Base-by-base conservation (phyloP, 2,113 vertebrate genomes). In the Tragelaphus strepsiceros region DNA sequence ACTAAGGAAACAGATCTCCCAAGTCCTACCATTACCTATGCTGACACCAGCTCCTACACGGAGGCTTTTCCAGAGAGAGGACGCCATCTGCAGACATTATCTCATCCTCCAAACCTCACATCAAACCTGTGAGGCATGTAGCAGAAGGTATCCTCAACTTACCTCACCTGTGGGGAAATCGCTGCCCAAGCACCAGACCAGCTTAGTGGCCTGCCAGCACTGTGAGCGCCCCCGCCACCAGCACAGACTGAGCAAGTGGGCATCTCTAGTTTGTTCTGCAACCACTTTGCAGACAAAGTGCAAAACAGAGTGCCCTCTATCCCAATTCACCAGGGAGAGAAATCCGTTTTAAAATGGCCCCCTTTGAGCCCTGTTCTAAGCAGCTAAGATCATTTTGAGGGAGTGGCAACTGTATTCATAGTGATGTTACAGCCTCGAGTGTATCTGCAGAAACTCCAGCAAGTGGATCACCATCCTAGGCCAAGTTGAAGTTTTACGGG, bases 81-180 rank as follows among this genome's bases (percentile, higher is more conserved):
- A 81, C 54, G 80, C 80, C 89, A 89, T 15, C 3, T 32, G 9
- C 58, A 97, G 95, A 96, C 96, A 93, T 88, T 35, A 96, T 49
- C 86, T 98, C 97, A 97, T 61, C 53, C n/a, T 81, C 64, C 96
- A 56, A 96, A 64, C 77, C 90, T 95, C 84, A 71, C 49, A 59
- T 81, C 58, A 32, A 80, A 84, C 93, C 91, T 71, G 43, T 7
- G 86, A 92, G 71, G 81, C 94, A 96, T 81, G 92, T 61, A 80
- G 74, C 32, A 88, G 30, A 51, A 19, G 6, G 35, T 58, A 16
- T 46, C 35, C 46, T 95, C 71, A 53, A 39, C 32, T 49, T 86
- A 43, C 43, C 88, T 97, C 58, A 32, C 51, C 92, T n/a, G 64
- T 58, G 46, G 61, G 26, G 59, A 84, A 78, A 83, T 54, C 19